phyloP scores from a whole-genome alignment of 2,888 invertebrate species.

The Polydrusus tereticollis region DNA sequence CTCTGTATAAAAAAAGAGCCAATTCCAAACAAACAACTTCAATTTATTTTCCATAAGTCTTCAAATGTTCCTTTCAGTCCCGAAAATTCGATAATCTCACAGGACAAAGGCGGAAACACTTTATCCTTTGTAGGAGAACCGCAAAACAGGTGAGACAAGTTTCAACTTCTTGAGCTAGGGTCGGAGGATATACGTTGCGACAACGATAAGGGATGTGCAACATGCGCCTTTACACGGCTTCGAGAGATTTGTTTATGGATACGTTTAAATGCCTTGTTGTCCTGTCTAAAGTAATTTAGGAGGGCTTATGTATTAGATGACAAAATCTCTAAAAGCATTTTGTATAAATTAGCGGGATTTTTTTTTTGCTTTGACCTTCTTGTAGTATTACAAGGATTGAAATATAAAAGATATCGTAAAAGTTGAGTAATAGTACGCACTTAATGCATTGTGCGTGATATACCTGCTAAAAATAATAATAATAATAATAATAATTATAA shows the following conservation, averaged over 20 bases:
- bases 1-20: too few species aligned
- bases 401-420: too few species aligned
- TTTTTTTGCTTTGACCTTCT: too few species aligned
- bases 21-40: too few species aligned
- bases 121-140: constrained; percentile 32
- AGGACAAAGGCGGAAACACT: constrained; percentile 15
- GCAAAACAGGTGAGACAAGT: constrained; percentile 43
- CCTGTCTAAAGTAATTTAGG: constrained; percentile 1
- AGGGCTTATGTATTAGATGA: background rate
- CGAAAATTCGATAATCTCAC: constrained; percentile 23
- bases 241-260: constrained; percentile 23
- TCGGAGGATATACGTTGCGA: constrained; percentile 35
- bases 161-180: constrained; percentile 36
- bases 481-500: too few species aligned
- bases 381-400: too few species aligned
- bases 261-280: constrained; percentile 22
- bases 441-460: too few species aligned
- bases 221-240: constrained; percentile 29
- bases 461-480: too few species aligned
- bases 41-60: background rate
- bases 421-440: too few species aligned
- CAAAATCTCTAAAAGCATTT: background rate
- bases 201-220: constrained; percentile 42
- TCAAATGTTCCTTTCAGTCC: background rate
- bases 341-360: too few species aligned